Base-by-base conservation (phyloP, 2,113 vertebrate genomes). In the Amazona vittata region DNA sequence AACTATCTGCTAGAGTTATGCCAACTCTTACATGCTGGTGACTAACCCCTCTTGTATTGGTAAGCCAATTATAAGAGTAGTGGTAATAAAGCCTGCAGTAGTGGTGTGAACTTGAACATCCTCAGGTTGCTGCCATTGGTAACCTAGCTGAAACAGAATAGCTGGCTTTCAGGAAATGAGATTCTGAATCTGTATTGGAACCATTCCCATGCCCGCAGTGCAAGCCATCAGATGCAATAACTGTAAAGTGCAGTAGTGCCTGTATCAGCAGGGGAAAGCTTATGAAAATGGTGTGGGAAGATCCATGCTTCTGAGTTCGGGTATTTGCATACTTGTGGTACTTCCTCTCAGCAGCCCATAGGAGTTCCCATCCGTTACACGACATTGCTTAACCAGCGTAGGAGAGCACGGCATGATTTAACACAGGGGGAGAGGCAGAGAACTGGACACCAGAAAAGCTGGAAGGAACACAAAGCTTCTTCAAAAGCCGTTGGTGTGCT, bases 341-440 rank as follows among this genome's bases (percentile, higher is more conserved):
- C 60, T 75, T 94, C 81, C 76, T 79, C 39, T 35, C n/a, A 47
- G 49, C 65, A 64, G n/a, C 8, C 12, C 49, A 21, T 31, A 81
- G 80, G 47, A 83, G 60, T 69, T 86, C 76, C 55, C 76, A 70
- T 8, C 37, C 0, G 0, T 18, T 37, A 5, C 2, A 2, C 1
- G 6, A 29, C 33, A 3, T 5, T 19, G 46, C 41, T 25, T 35
- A 35, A 8, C 33, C 47, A 43, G 35, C 31, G 12, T 0, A 13
- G 35, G 12, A 52, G 49, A 2, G 2, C 43, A 29, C 33, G 9
- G 8, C 25, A 0, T 4, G 46, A 12, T 16, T 28, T 7, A 16
- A 18, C 33, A 12, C 8, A 3, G 1, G 1, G 18, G 21, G 35
- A 57, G 67, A 44, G 53, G 47, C 41, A 18, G 31, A 53, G 57